Evolutionary conservation across 2,888 invertebrate genomes (phyloP).

Genomic region (Pseudanteris insignis): DNA sequence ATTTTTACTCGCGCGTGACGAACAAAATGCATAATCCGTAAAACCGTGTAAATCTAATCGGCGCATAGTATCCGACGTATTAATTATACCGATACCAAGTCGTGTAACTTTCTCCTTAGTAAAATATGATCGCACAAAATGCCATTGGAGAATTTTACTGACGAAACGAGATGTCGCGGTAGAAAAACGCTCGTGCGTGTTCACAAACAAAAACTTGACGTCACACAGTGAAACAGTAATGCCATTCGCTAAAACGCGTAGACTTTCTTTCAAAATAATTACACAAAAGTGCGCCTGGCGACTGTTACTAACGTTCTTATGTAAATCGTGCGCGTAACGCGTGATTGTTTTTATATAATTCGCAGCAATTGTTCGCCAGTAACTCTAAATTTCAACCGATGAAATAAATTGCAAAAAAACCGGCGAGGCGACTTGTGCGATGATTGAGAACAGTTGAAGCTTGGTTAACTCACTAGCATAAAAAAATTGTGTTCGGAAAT

Average conservation of each 20-base stretch:
- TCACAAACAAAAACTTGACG: not conserved
- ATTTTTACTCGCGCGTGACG: no score
- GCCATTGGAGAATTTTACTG: constrained; percentile 9
- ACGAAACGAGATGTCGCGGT: not conserved
- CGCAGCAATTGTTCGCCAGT: not conserved
- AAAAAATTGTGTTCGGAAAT: no score
- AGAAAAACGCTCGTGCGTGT: no score
- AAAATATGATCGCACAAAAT: not conserved
- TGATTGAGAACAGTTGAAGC: no score
- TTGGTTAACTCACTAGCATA: no score
- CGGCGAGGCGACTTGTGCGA: no score
- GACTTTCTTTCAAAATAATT: constrained; percentile 3
- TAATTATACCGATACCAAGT: no score
- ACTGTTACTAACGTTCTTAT: constrained; percentile 1
- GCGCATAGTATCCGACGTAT: no score
- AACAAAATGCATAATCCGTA: no score
- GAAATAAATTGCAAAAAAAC: no score
- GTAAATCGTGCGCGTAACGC: constrained; percentile 6
- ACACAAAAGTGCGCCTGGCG: not conserved
- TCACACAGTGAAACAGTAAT: not conserved
- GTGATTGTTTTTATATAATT: constrained; percentile 10
- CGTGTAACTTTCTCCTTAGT: constrained; percentile 16
- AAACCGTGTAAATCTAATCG: no score
- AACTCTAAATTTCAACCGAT: no score
- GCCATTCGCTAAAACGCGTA: not conserved